Base-by-base conservation (phyloP, 2,797 vertebrate species). In the Lithobates pipiens region DNA sequence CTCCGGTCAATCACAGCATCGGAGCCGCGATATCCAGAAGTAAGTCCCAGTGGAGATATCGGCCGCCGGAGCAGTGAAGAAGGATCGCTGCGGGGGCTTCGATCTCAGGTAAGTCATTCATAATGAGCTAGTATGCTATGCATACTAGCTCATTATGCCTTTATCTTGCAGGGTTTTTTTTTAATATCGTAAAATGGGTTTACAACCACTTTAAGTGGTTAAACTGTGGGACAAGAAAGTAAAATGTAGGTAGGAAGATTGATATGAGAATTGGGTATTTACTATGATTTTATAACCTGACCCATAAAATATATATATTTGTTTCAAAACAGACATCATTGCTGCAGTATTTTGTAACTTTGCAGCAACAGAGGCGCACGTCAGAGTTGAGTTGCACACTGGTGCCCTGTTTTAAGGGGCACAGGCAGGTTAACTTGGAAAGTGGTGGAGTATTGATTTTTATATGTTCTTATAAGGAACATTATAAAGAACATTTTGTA, bases 391-490 rank as follows among this genome's bases (percentile, higher is more conserved):
- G n/a, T 15, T 67, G 8, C 65, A 46, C 57, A 39, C 61, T 29
- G 2, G 36, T 67, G 21, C 61, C 15, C 39, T 67, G 65, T 68
- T 76, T 77, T 42, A 77, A 27, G 57, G n/a, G 57, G 21, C 76
- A 77, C 76, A 36, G 10, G n/a, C 75, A 15, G 76, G 63, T 68
- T 68, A 68, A 80, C 25, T n/a, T 50, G 42, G 29, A 80, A 70
- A 54, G 68, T 57, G 27, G 39, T 80, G 27, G 10, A 46, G 29
- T 80, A 80, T 80, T 80, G 68, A 80, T 71, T 80, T 71, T 80
- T 79, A 46, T 44, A 71, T 34, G 27, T 71, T 71, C 78, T 80
- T 39, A 57, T 80, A 57, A 79, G 71, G 68, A 70, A 71, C 44
- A 71, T 50, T 71, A 57, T 80, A 57, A 79, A 80, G 68, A 70